Conservation (phyloP, 1,140 invertebrate genomes). For the Scaptomyza graminum region DNA sequence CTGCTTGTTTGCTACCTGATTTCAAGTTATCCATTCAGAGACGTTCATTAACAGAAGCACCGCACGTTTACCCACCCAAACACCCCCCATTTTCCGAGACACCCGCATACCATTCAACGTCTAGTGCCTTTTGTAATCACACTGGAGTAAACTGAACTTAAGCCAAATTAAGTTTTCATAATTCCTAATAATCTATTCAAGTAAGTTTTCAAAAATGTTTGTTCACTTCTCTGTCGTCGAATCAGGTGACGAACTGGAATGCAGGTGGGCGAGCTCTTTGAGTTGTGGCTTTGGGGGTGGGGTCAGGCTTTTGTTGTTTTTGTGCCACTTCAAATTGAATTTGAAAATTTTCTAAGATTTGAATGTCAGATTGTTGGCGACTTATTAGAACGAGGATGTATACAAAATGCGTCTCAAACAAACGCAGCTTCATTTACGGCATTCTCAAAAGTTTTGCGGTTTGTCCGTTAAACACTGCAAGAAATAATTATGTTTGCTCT, state of each 20-base stretch:
- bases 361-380: constrained; percentile 66
- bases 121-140: constrained; percentile 32
- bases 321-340: constrained; percentile 63
- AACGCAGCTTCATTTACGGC: constrained; percentile 37
- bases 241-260: constrained; percentile 32
- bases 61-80: constrained; percentile 29
- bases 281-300: constrained; percentile 34
- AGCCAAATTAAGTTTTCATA: constrained; percentile 83
- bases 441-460: constrained; percentile 62
- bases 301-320: constrained; percentile 59
- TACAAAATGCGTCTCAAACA: not conserved
- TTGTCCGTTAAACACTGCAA: constrained; percentile 32
- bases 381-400: constrained; percentile 63
- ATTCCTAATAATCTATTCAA: constrained; percentile 83
- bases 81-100: not conserved
- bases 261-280: constrained; percentile 2
- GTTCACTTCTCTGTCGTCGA: constrained; percentile 62
- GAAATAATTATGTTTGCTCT: not conserved
- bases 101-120: constrained; percentile 28
- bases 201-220: constrained; percentile 76
- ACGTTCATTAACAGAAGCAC: constrained; percentile 62
- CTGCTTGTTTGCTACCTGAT: constrained; percentile 69
- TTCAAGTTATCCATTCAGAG: constrained; percentile 30
- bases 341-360: constrained; percentile 77
- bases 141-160: constrained; percentile 46